Evolutionary conservation across 1,140 invertebrate genomes (phyloP).

Genomic region (Eubasilissa regina): DNA sequence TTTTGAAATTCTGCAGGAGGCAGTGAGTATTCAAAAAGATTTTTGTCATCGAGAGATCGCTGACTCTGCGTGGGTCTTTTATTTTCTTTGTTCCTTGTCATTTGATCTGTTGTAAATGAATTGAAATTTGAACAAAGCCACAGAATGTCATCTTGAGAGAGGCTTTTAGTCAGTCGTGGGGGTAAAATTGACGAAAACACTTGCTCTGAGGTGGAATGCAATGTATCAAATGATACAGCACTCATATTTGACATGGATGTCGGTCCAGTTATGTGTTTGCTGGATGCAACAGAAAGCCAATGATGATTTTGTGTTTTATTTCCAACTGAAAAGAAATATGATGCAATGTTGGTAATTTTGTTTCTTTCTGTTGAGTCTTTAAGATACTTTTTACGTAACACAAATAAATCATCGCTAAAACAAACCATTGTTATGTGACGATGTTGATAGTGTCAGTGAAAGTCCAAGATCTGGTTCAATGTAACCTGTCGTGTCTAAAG

Average conservation of each 20-base stretch:
- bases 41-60: slow-evolving; percentile 20
- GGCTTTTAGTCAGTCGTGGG: slow-evolving; percentile 35
- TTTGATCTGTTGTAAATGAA: not conserved
- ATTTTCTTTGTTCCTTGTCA: not conserved
- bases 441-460: slow-evolving; percentile 43
- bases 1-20: slow-evolving; percentile 1
- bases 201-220: slow-evolving; percentile 22
- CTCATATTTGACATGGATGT: slow-evolving; percentile 40
- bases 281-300: slow-evolving; percentile 30
- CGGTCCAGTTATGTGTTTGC: slow-evolving; percentile 4
- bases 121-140: slow-evolving; percentile 17
- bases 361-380: no score
- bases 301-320: slow-evolving; percentile 24
- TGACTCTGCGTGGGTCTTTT: slow-evolving; percentile 2
- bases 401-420: no score
- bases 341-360: no score
- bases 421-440: slow-evolving; percentile 44
- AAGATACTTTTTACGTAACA: no score
- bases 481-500: slow-evolving; percentile 50
- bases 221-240: slow-evolving; percentile 47
- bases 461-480: slow-evolving; percentile 50
- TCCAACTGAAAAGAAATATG: slow-evolving; percentile 19
- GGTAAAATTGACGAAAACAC: slow-evolving; percentile 2
- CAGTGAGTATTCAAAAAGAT: slow-evolving; percentile 20
- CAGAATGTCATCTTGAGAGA: slow-evolving; percentile 50